A percentile compares a stretch with the other conserved stretches of the same genome.
phyloP scores from a whole-genome alignment of 2,113 vertebrate species.

The Scytalopus superciliaris region DNA sequence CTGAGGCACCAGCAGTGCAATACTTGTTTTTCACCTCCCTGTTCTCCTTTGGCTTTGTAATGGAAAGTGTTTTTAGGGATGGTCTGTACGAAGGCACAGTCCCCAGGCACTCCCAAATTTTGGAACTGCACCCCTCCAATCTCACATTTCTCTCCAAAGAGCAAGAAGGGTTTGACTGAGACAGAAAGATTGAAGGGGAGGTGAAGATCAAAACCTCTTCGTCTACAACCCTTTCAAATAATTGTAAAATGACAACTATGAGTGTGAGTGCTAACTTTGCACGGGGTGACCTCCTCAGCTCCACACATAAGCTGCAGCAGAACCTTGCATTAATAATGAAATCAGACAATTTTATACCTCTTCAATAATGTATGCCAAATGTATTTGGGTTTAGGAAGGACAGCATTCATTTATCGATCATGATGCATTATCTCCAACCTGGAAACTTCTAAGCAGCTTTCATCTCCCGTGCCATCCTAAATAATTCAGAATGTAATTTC shows the following conservation, averaged over 20 bases:
- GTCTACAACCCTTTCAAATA: not conserved
- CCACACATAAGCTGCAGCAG: not conserved
- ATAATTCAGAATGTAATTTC: conserved; percentile 78
- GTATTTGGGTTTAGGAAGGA: conserved; percentile 68
- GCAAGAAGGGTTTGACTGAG: not conserved
- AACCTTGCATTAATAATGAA: conserved; percentile 74
- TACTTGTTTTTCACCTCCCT: too few relatives aligned
- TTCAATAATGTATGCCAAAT: conserved; percentile 75
- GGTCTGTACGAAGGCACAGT: not conserved
- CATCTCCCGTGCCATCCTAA: conserved; percentile 72
- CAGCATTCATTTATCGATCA: conserved; percentile 76
- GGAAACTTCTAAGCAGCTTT: conserved; percentile 71
- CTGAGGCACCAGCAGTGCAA: accelerated
- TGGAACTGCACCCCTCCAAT: not conserved
- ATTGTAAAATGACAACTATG: not conserved
- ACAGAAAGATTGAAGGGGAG: not conserved
- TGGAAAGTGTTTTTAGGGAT: not conserved
- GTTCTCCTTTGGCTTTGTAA: not conserved
- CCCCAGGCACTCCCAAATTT: not conserved
- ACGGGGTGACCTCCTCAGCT: conserved; percentile 18
- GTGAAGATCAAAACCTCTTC: not conserved
- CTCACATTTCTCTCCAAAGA: not conserved
- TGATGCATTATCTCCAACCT: conserved; percentile 72
- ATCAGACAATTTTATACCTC: conserved; percentile 63
- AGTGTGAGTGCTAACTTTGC: not conserved